Evolutionary conservation across 2,113 vertebrate species (phyloP).

Genomic region (Daphoenositta chrysoptera): DNA sequence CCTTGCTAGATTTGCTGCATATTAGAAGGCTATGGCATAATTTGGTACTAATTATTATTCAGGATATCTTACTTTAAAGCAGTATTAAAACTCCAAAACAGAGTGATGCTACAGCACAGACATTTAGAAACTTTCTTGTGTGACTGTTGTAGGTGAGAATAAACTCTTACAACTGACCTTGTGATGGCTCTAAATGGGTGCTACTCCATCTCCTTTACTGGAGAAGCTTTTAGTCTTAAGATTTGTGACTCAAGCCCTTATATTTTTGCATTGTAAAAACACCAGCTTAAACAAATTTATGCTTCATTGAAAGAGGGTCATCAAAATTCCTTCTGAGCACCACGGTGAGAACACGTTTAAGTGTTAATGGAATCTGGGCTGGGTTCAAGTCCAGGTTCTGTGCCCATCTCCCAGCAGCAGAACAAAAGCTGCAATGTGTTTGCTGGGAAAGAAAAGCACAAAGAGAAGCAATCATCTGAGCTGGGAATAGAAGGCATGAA

Average conservation of each 20-base stretch:
- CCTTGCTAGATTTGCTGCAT: conserved; percentile 2
- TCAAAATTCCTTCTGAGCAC: conserved; percentile 53
- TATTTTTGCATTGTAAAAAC: not conserved
- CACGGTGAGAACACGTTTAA: not conserved
- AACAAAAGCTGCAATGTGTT: conserved; percentile 33
- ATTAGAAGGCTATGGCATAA: not conserved
- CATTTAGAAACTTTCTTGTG: not conserved
- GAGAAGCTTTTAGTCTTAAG: not conserved
- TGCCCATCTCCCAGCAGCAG: not conserved
- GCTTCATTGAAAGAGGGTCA: not conserved
- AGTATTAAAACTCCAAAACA: not conserved
- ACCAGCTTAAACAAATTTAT: not conserved
- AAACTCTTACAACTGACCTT: not conserved
- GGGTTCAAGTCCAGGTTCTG: conserved; percentile 46
- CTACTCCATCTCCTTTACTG: not conserved
- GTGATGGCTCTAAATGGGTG: not conserved
- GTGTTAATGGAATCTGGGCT: conserved; percentile 52
- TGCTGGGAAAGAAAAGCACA: conserved; percentile 6
- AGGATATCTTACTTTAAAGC: not conserved
- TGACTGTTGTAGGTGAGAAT: not conserved
- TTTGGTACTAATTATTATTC: conserved; percentile 1
- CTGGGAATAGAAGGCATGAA: not conserved
- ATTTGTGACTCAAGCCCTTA: not conserved
- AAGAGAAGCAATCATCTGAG: not conserved
- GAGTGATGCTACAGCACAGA: not conserved